phyloP scores from a whole-genome alignment of 1,140 invertebrate species.

The Eurosta solidaginis region DNA sequence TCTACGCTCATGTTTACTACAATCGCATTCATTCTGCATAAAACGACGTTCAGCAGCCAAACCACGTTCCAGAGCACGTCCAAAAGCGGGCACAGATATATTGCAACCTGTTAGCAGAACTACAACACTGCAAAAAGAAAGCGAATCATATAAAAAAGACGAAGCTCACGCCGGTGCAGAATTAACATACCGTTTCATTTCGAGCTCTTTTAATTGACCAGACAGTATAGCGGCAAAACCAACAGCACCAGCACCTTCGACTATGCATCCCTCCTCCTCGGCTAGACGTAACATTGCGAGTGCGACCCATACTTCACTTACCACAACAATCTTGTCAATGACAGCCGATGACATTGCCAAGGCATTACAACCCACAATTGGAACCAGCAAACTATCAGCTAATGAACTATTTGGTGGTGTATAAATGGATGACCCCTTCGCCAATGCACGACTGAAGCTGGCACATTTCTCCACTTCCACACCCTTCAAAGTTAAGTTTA shows the following conservation, averaged over 20 bases:
- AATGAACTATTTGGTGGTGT: neutral
- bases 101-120: neutral
- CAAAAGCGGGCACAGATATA: neutral
- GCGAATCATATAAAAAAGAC: too few relatives aligned
- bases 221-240: neutral
- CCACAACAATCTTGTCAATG: neutral
- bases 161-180: too few relatives aligned
- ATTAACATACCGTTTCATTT: neutral
- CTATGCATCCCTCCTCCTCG: neutral
- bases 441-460: neutral
- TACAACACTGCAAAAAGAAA: neutral
- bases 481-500: neutral
- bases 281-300: neutral
- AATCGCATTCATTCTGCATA: slow-evolving; percentile 79
- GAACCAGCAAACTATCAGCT: neutral
- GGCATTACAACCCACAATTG: neutral
- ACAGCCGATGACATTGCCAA: neutral
- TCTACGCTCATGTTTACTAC: slow-evolving; percentile 81
- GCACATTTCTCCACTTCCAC: neutral
- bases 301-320: neutral
- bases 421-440: neutral
- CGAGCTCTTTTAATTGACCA: neutral
- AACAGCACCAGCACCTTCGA: neutral
- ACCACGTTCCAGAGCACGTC: slow-evolving; percentile 73
- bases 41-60: slow-evolving; percentile 82